Base-by-base conservation (phyloP, 1,140 invertebrate species). In the Orchestia grillus region DNA sequence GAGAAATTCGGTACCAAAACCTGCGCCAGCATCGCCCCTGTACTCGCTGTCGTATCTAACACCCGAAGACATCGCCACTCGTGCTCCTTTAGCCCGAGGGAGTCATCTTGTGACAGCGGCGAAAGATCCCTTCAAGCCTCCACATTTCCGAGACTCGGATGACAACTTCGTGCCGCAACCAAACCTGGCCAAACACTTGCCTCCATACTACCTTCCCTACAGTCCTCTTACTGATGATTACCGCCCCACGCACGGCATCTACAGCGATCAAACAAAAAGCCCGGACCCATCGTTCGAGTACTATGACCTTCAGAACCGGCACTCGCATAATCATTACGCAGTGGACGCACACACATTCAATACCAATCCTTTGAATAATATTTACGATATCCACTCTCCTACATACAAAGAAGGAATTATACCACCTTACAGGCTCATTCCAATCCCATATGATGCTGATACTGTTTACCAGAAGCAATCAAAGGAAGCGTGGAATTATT, bases 201-300 rank as follows among this genome's bases (percentile, higher is more conserved):
- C 92, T 40, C 92, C 92, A 16, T 94, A 94, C 92, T 94, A 94
- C 44, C 40, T 94, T 8, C 92, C 92, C 41, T 94, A 94, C 92
- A 94, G 92, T 47, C 92, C 92, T n/a, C 44, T 94, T 40, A 94
- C 44, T 23, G 92, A 94, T 40, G 44, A 94, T n/a, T 94, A 47
- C 44, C 92, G 92, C 40, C 92, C 92, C 44, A 47, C 40, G 40
- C 44, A 94, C 40, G 43, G 47, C 44, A 3, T 44, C 16, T 94
- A 94, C 44, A 6, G 11, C 15, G 88, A 90, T 42, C 88, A 90
- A 44, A 28, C 43, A 90, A 90, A 16, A 41, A 90, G 88, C 43
- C 41, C 36, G 41, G 43, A 42, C 88, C 28, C n/a, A 90, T 41
- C 88, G 88, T 42, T 41, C 88, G 41, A 90, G 88, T 42, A 90